Base-by-base conservation (phyloP, 2,113 vertebrate species). In the Danionella cerebrum region DNA sequence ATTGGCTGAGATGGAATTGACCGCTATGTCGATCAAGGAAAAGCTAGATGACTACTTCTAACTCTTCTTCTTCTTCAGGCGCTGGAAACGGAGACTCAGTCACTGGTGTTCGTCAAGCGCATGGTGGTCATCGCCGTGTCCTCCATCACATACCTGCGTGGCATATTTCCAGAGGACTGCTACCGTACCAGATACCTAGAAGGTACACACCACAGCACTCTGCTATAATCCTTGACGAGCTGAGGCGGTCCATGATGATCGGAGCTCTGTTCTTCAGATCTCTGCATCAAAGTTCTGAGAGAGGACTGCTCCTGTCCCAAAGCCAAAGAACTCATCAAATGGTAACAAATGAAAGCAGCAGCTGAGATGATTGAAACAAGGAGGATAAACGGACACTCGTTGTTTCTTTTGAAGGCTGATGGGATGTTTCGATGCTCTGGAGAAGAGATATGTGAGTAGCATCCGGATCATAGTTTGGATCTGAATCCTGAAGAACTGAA, bases 401-500 rank as follows among this genome's bases (percentile, higher is more conserved):
- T 47, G 19, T 52, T 1, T 47, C 38, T 50, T 80, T 80, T 84
- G 72, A 70, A 98, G 94, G 96, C 88, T 98, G 86, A 87, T 94
- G 77, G 95, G 96, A 70, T 94, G 92, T 79, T 97, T 96, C 18
- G 94, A 98, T 85, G 96, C 94, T 66, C 79, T 98, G 69, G 90
- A 98, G 80, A 97, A 86, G 80, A 91, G 91, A 88, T 98, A 96
- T 6, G 96, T 97, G 88, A 94, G 96, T 93, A n/a, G n/a, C n/a
- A n/a, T n/a, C n/a, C n/a, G n/a, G n/a, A n/a, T n/a, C n/a, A n/a
- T n/a, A n/a, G n/a, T n/a, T n/a, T n/a, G n/a, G n/a, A n/a, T n/a
- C n/a, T n/a, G n/a, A n/a, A n/a, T n/a, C n/a, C n/a, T n/a, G n/a
- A n/a, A n/a, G n/a, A n/a, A n/a, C n/a, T n/a, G n/a, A n/a, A n/a